These are phyloP conservation scores for Drosophila sucinea DNA, from an alignment of 1,140 invertebrate species.

Conservation along the genomic window DNA sequence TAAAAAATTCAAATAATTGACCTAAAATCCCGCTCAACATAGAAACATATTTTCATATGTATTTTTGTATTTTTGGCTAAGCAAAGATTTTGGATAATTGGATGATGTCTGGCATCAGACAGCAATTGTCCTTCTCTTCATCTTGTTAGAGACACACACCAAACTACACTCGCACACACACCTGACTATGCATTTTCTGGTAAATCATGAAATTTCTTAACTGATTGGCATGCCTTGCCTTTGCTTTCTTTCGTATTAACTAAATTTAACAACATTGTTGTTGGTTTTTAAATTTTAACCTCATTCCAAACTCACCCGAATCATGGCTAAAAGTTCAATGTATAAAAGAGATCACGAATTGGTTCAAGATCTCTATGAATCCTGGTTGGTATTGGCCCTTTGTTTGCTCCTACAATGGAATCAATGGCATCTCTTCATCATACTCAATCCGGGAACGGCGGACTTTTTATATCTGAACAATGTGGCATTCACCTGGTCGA, in stretches of 20 bases:
- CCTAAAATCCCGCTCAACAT: too few species aligned
- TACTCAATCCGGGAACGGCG: background rate
- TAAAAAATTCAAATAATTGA: too few species aligned
- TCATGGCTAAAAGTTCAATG: background rate
- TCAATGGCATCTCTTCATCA: background rate
- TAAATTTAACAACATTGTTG: background rate
- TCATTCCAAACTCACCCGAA: background rate
- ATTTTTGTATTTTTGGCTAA: too few species aligned
- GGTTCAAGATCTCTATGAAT: slow-evolving; percentile 16
- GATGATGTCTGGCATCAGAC: too few species aligned
- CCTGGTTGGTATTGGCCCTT: slow-evolving; percentile 7
- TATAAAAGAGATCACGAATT: background rate
- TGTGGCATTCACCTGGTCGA: slow-evolving; percentile 16
- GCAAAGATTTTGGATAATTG: too few species aligned
- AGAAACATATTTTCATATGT: too few species aligned
- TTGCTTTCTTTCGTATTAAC: background rate
- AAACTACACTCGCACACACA: too few species aligned
- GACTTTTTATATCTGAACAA: background rate
- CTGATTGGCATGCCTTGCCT: too few species aligned
- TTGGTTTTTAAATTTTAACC: background rate
- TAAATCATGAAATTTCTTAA: background rate
- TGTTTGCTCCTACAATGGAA: slow-evolving; percentile 13
- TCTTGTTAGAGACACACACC: too few species aligned
- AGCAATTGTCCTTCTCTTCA: too few species aligned
- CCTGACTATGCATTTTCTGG: background rate